phyloP scores from a whole-genome alignment of 2,888 invertebrate species.

The Mesorhabditis belari region DNA sequence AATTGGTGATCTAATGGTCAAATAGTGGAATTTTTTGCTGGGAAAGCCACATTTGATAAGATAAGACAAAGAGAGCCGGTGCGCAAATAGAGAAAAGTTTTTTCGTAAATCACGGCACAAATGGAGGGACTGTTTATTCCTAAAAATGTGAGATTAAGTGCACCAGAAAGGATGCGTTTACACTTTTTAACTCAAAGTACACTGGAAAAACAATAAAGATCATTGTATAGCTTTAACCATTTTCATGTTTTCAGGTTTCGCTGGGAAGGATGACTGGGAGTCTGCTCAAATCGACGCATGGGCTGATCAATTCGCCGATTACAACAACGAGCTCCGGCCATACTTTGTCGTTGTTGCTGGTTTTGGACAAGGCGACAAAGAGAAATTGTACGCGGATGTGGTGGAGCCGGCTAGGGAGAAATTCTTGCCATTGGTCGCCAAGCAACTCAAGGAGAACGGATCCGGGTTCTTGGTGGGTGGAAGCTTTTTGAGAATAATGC shows the following conservation, averaged over 20 bases:
- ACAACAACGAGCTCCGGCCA: constrained; percentile 14
- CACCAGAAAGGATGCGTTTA: no score
- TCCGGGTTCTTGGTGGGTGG: constrained; percentile 35
- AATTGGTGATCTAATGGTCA: no score
- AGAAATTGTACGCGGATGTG: neutral
- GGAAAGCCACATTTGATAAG: no score
- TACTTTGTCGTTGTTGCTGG: constrained; percentile 19
- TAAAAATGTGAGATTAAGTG: no score
- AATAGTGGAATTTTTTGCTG: no score
- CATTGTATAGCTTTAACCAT: constrained; percentile 1
- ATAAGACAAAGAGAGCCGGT: no score
- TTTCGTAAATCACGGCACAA: neutral
- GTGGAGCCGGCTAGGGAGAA: no score
- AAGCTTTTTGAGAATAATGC: no score
- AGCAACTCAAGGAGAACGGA: constrained; percentile 18
- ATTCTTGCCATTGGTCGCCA: constrained; percentile 30
- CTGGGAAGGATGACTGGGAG: constrained; percentile 16
- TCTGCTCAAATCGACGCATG: constrained; percentile 21
- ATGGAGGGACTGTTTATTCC: constrained; percentile 4
- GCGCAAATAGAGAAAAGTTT: neutral
- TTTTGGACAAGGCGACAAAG: constrained; percentile 23
- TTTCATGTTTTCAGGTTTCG: neutral
- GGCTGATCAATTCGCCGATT: constrained; percentile 37
- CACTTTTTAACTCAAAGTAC: neutral
- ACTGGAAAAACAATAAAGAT: neutral